Evolutionary conservation across 1,140 invertebrate genomes (phyloP).

Genomic region (Helicorthomorpha holstii): DNA sequence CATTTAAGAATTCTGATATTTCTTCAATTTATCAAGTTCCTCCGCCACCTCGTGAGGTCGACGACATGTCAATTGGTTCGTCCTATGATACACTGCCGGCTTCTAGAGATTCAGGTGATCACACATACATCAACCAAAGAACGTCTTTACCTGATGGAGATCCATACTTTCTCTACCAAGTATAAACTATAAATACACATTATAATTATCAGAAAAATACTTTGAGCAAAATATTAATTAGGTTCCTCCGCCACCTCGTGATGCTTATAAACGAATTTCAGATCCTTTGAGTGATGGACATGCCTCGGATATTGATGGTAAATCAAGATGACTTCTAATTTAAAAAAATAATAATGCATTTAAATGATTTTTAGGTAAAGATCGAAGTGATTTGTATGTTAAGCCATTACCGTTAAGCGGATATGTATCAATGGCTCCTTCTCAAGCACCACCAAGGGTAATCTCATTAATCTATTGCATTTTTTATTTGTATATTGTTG

Average conservation of each 20-base stretch:
- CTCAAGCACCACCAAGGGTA: not conserved
- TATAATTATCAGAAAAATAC: not conserved
- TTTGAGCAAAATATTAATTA: not conserved
- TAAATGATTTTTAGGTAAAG: no score
- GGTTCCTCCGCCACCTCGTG: slow-evolving; percentile 7
- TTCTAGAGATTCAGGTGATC: not conserved
- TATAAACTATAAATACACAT: not conserved
- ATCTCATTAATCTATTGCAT: no score
- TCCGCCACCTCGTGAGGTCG: slow-evolving; percentile 11
- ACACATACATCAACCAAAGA: not conserved
- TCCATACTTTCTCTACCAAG: slow-evolving; percentile 1
- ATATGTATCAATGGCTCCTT: slow-evolving; percentile 5
- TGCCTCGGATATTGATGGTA: no score
- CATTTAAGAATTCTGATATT: slow-evolving; percentile 10
- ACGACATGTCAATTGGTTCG: slow-evolving; percentile 5
- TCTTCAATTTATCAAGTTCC: slow-evolving; percentile 13
- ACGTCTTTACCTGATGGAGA: slow-evolving; percentile 3
- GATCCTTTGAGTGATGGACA: not conserved
- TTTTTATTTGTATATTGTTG: no score
- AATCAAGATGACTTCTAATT: no score
- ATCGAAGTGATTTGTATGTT: no score
- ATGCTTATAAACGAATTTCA: slow-evolving; percentile 6
- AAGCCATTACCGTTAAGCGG: no score
- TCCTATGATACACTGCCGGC: not conserved
- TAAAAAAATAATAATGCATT: no score